These are phyloP conservation scores for Trichonephila clavipes DNA, from an alignment of 1,140 invertebrate species.

Conservation along the genomic window DNA sequence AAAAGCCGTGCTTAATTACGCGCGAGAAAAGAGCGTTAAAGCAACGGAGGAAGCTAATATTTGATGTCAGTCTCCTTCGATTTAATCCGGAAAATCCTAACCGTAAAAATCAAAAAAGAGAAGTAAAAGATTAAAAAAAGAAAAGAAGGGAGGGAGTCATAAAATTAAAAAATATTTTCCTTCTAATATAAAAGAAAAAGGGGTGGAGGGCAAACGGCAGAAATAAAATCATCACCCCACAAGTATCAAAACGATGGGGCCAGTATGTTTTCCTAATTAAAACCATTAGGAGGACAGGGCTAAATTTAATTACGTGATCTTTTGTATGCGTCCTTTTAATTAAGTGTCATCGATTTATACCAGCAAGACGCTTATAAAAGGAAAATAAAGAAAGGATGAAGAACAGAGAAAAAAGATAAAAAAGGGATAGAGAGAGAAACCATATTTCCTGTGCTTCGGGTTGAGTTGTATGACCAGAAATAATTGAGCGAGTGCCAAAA, in stretches of 20 bases:
- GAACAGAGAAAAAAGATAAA: not conserved
- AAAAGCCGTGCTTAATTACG: not conserved
- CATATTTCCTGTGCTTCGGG: constrained; percentile 5
- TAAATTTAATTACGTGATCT: constrained; percentile 27
- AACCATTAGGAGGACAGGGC: constrained; percentile 32
- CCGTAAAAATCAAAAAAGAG: not conserved
- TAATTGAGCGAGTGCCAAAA: constrained; percentile 33
- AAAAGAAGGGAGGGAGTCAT: not conserved
- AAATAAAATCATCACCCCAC: constrained; percentile 33
- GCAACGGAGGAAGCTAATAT: constrained; percentile 13
- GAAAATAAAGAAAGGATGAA: not conserved
- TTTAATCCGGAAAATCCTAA: not conserved
- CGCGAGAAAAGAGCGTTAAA: not conserved
- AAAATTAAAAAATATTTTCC: not conserved
- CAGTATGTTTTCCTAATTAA: constrained; percentile 35
- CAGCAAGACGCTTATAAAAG: constrained; percentile 15
- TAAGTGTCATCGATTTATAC: constrained; percentile 20
- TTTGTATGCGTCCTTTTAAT: constrained; percentile 13
- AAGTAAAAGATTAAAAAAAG: not conserved
- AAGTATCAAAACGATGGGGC: constrained; percentile 11
- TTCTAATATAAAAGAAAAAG: not conserved
- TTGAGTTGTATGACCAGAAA: constrained; percentile 16
- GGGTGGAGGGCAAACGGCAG: not conserved
- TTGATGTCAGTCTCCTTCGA: constrained; percentile 11
- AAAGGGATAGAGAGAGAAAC: not conserved